phyloP scores from a whole-genome alignment of 2,113 vertebrate genomes.

The Grallaria varia region DNA sequence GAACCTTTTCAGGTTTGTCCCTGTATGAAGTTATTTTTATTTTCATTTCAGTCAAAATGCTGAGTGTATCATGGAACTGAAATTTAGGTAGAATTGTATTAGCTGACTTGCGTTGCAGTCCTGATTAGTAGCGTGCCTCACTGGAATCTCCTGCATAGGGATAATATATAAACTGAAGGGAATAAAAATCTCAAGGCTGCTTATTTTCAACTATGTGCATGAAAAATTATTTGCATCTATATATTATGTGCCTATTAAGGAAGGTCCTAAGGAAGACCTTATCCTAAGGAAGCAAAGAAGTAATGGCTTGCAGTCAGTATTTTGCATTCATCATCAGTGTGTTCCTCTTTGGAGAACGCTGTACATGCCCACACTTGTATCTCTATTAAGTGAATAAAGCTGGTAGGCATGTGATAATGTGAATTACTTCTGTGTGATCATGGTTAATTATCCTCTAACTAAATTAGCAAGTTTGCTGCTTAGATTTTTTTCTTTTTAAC shows the following conservation, averaged over 20 bases:
- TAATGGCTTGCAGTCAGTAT: slow-evolving; percentile 8
- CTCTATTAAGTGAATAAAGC: not conserved
- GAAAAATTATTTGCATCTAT: not conserved
- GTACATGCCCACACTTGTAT: slow-evolving; percentile 8
- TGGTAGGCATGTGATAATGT: slow-evolving; percentile 46
- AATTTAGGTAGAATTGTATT: not conserved
- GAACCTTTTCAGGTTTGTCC: not conserved
- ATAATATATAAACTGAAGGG: not conserved
- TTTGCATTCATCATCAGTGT: not conserved
- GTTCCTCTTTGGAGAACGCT: not conserved
- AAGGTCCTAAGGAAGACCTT: slow-evolving; percentile 13
- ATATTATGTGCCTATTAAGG: not conserved
- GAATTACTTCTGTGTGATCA: slow-evolving; percentile 45
- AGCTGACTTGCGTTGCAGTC: not conserved
- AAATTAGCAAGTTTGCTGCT: slow-evolving; percentile 28
- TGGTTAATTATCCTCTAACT: slow-evolving; percentile 16
- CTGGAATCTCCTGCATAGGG: not conserved
- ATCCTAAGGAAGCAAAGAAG: slow-evolving; percentile 36
- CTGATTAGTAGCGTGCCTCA: not conserved
- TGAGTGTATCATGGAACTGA: not conserved
- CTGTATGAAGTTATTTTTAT: not conserved
- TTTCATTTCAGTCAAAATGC: not conserved
- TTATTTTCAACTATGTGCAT: not conserved
- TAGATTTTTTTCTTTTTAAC: not conserved
- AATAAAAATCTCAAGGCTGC: slow-evolving; percentile 33